Conservation (phyloP, 2,797 vertebrate genomes). For the Pogonophryne albipinna region DNA sequence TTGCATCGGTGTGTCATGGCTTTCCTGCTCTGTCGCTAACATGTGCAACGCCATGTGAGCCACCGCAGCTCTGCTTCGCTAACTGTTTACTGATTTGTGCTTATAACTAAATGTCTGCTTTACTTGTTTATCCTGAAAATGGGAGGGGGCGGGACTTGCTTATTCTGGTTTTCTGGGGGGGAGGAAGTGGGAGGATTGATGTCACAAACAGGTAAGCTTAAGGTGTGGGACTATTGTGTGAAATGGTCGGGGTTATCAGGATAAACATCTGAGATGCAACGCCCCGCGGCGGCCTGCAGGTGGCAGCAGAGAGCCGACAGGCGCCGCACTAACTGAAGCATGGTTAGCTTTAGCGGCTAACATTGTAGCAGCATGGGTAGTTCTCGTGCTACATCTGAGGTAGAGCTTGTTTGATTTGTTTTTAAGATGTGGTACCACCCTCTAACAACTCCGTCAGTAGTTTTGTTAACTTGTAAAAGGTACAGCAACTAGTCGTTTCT, state of each 20-base stretch:
- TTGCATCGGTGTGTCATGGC: constrained; percentile 76
- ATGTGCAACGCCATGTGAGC: constrained; percentile 73
- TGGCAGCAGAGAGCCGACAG: constrained; percentile 51
- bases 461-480: constrained; percentile 21
- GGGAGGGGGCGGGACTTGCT: constrained; percentile 23
- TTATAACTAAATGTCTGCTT: constrained; percentile 62
- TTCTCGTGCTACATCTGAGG: constrained; percentile 68
- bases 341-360: constrained; percentile 62
- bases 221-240: constrained; percentile 17
- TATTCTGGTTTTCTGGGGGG: constrained; percentile 10
- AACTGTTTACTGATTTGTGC: constrained; percentile 37
- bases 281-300: constrained; percentile 58
- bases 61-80: constrained; percentile 68
- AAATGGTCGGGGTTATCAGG: constrained; percentile 70
- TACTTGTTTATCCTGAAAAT: constrained; percentile 86
- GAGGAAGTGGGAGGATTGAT: not conserved
- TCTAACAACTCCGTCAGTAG: constrained; percentile 78
- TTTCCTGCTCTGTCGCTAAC: constrained; percentile 74
- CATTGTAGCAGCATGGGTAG: constrained; percentile 79
- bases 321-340: constrained; percentile 71
- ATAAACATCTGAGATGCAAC: constrained; percentile 88
- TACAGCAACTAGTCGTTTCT: not conserved
- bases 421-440: constrained; percentile 74
- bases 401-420: constrained; percentile 52
- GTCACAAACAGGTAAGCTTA: constrained; percentile 71